Conservation (phyloP, 2,113 vertebrate genomes). For the Carassius auratus region DNA sequence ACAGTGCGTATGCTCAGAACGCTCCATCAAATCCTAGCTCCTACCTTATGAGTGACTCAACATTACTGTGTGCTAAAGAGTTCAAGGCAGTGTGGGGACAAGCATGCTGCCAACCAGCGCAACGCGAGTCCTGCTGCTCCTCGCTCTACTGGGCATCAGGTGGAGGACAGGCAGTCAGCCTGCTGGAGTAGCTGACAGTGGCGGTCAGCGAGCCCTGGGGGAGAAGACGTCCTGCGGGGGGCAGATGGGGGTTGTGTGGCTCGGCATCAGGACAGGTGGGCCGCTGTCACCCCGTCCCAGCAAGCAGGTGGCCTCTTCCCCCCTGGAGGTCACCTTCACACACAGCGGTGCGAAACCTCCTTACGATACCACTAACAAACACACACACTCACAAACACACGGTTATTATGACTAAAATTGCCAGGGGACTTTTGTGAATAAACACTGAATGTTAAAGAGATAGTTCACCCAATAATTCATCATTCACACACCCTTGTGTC, state of each 20-base stretch:
- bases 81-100: background rate
- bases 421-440: constrained; percentile 8
- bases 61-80: constrained; percentile 9
- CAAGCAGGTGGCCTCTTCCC: constrained; percentile 77
- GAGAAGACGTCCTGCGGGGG: constrained; percentile 68
- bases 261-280: constrained; percentile 76
- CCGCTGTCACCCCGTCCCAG: constrained; percentile 77
- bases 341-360: constrained; percentile 59
- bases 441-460: background rate
- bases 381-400: constrained; percentile 10
- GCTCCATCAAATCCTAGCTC: background rate
- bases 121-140: background rate
- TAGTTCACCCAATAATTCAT: too few species aligned
- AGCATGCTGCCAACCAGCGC: background rate
- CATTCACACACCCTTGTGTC: too few species aligned
- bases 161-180: constrained; percentile 61
- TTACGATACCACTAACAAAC: constrained; percentile 60
- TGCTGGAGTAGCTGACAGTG: constrained; percentile 68
- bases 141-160: constrained; percentile 28
- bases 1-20: constrained; percentile 1
- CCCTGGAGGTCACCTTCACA: constrained; percentile 76
- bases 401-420: constrained; percentile 44
- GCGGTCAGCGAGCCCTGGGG: constrained; percentile 73
- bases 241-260: constrained; percentile 65
- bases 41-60: constrained; percentile 31